These are phyloP conservation scores for Chrysemys picta DNA, from an alignment of 2,113 vertebrate species.

Conservation along the genomic window DNA sequence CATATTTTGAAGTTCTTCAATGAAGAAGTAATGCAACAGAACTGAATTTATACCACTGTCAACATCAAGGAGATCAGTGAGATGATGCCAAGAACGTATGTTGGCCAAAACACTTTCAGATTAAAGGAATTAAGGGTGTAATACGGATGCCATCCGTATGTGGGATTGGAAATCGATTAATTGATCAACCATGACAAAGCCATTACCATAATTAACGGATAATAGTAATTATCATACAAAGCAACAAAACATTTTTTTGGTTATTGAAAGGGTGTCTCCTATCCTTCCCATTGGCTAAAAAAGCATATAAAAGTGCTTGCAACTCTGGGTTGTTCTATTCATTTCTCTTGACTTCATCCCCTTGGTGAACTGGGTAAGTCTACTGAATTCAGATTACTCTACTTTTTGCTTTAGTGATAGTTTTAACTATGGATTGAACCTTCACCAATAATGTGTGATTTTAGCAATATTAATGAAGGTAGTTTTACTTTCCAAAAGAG, in stretches of 20 bases:
- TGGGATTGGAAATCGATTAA: conserved; percentile 31
- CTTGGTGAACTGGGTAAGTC: conserved; percentile 56
- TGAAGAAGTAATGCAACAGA: not conserved
- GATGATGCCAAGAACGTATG: not conserved
- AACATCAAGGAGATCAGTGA: not conserved
- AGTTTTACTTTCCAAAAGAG: not conserved
- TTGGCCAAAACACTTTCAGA: not conserved
- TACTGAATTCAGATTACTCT: not conserved
- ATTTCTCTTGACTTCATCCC: conserved; percentile 32
- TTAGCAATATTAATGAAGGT: not conserved
- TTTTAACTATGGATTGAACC: not conserved
- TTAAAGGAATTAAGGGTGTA: not conserved
- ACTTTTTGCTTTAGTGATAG: not conserved
- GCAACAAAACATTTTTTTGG: conserved; percentile 34
- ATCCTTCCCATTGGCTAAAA: not conserved
- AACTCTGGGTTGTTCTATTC: not conserved
- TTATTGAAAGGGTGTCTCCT: conserved; percentile 28
- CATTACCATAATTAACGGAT: conserved; percentile 40
- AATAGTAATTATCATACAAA: not conserved
- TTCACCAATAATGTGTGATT: not conserved
- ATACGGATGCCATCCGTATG: accelerated
- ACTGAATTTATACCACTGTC: not conserved
- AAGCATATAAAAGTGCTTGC: conserved; percentile 60
- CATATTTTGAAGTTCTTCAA: not conserved
- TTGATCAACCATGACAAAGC: conserved; percentile 9